Base-by-base conservation (phyloP, 1,140 invertebrate genomes). In the Melipona quadrifasciata region DNA sequence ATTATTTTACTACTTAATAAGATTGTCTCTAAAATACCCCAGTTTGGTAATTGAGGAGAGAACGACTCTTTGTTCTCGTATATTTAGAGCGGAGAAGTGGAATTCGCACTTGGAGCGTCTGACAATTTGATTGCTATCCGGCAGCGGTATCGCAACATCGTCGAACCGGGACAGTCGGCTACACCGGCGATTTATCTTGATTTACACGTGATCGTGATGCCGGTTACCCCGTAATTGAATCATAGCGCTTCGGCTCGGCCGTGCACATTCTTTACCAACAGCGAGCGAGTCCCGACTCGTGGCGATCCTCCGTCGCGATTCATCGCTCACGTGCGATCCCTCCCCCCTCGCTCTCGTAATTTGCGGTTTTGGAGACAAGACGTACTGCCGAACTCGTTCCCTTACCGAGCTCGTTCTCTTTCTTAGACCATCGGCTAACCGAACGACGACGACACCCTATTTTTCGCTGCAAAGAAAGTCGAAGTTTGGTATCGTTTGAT, bases 51-150 rank as follows among this genome's bases (percentile, higher is more conserved):
- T 47, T 47, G 39, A 47, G 39, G 39, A 47, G 39, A 10, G 39
- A 47, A 47, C 39, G 39, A 8, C 47, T 17, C 47, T 21, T 12
- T 17, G 21, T 0, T 31, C 51, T 27, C 70, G 77, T 74, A 67
- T 74, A 85, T 81, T 80, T 27, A 70, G 81, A 83, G 75, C 31
- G 73, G 31, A 74, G 83, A 74, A 80, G 77, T 72, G 70, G 77
- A 61, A 85, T 85, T 85, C 78, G 61, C 83, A 83, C 74, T 83
- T 61, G 58, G 81, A 77, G 65, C 75, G 81, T 70, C 83, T 81
- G 83, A 85, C 83, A 85, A 85, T 85, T 85, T 85, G 83, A 85
- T 85, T 81, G 83, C 78, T 74, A 85, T 85, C 83, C 83, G 83
- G 83, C 83, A 85, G 78, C 78, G 83, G 78, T 85, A 85, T 85